Percentiles rank a stretch among this genome's conserved stretches.
These are phyloP conservation scores for Paralvinella palmiformis DNA, from an alignment of 1,140 invertebrate genomes.

Conservation along the genomic window DNA sequence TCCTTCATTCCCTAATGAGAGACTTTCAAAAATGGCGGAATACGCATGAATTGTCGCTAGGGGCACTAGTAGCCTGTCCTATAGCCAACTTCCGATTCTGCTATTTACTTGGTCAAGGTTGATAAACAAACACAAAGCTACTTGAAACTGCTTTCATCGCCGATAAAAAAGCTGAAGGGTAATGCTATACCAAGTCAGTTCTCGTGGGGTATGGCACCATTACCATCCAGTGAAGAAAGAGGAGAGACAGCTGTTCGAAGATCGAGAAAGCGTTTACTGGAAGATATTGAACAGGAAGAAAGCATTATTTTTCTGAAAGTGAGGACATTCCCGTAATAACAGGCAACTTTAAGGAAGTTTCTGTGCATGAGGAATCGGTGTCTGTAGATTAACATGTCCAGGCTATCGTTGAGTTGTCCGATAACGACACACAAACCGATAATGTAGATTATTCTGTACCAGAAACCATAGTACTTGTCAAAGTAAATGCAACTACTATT, in stretches of 20 bases:
- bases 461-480: constrained; percentile 57
- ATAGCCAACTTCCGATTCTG: background rate
- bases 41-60: background rate
- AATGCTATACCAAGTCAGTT: background rate
- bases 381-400: no score
- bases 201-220: background rate
- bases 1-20: no score
- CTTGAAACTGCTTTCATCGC: background rate
- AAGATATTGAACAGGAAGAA: background rate
- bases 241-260: background rate
- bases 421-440: background rate
- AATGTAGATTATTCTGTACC: constrained; percentile 52
- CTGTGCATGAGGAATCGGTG: no score
- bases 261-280: background rate
- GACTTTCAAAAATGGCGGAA: background rate
- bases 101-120: constrained; percentile 1
- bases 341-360: constrained; percentile 3
- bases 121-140: background rate
- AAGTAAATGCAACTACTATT: constrained; percentile 56
- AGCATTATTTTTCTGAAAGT: background rate
- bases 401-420: background rate
- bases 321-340: background rate
- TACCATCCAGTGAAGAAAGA: background rate
- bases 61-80: background rate
- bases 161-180: background rate